A percentile compares a stretch with the other conserved stretches of the same genome.
phyloP scores from a whole-genome alignment of 2,113 vertebrate species.

The Muntiacus reevesi region DNA sequence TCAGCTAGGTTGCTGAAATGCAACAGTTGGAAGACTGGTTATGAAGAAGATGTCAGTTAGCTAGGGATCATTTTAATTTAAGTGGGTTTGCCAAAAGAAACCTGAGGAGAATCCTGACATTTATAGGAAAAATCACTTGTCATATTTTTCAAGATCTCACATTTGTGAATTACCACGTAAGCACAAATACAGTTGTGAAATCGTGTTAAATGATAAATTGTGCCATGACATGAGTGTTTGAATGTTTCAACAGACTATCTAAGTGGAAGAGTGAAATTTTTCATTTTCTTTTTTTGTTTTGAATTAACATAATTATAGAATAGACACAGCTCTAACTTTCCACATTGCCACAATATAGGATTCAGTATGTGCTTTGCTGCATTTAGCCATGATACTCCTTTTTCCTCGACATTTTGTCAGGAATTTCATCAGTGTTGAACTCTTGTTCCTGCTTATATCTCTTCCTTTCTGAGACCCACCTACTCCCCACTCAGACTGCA shows the following conservation, averaged over 20 bases:
- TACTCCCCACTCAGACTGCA: background rate
- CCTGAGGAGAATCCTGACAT: background rate
- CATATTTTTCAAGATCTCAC: background rate
- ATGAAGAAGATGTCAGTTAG: background rate
- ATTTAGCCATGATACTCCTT: background rate
- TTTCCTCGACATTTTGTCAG: background rate
- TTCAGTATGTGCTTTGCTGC: background rate
- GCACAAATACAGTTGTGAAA: background rate
- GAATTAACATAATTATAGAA: background rate
- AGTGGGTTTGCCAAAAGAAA: constrained; percentile 10
- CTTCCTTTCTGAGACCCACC: background rate
- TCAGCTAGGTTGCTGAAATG: constrained; percentile 33
- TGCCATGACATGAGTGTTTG: background rate
- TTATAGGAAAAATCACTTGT: background rate
- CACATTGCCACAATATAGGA: background rate
- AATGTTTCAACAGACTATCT: background rate
- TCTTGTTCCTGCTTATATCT: background rate
- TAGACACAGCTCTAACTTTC: background rate
- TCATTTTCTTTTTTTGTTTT: background rate
- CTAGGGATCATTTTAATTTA: constrained; percentile 15
- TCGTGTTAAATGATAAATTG: background rate
- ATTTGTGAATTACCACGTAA: background rate
- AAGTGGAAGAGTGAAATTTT: background rate
- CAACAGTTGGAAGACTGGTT: constrained; percentile 10
- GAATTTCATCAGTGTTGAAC: background rate